phyloP scores from a whole-genome alignment of 2,797 vertebrate genomes.

The Sebastes melanostomus region DNA sequence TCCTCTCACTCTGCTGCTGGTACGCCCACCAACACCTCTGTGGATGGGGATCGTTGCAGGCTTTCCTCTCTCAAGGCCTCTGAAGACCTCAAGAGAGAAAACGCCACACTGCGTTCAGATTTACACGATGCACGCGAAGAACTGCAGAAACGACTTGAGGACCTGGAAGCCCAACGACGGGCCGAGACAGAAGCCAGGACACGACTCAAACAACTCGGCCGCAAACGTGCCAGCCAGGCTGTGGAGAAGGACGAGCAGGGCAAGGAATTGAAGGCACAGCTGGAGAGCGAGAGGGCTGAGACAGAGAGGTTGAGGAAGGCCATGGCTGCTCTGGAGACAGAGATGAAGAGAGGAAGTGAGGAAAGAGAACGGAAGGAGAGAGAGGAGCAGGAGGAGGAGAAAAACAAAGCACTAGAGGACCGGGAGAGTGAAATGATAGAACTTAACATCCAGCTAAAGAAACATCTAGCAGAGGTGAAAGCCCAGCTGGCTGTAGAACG shows the following conservation, averaged over 20 bases:
- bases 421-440: slow-evolving; percentile 71
- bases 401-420: slow-evolving; percentile 53
- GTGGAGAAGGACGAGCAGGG: slow-evolving; percentile 72
- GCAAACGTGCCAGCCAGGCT: slow-evolving; percentile 72
- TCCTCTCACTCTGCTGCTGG: neutral
- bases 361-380: slow-evolving; percentile 23
- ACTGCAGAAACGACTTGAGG: slow-evolving; percentile 80
- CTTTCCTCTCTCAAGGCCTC: neutral
- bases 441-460: slow-evolving; percentile 73
- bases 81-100: slow-evolving; percentile 73
- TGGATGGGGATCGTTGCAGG: slow-evolving; percentile 11
- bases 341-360: slow-evolving; percentile 43
- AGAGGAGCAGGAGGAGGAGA: slow-evolving; percentile 39
- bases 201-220: slow-evolving; percentile 82
- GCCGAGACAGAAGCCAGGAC: slow-evolving; percentile 79
- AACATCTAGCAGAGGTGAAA: slow-evolving; percentile 72
- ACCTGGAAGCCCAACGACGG: slow-evolving; percentile 79
- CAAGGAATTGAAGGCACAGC: slow-evolving; percentile 64
- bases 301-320: slow-evolving; percentile 65
- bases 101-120: slow-evolving; percentile 73
- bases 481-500: slow-evolving; percentile 76
- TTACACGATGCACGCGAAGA: slow-evolving; percentile 75
- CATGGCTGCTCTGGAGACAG: slow-evolving; percentile 62
- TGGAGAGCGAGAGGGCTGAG: slow-evolving; percentile 77
- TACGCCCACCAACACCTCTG: neutral